These are phyloP conservation scores for Lycodopsis pacificus DNA, from an alignment of 2,797 vertebrate genomes.

Conservation along the genomic window DNA sequence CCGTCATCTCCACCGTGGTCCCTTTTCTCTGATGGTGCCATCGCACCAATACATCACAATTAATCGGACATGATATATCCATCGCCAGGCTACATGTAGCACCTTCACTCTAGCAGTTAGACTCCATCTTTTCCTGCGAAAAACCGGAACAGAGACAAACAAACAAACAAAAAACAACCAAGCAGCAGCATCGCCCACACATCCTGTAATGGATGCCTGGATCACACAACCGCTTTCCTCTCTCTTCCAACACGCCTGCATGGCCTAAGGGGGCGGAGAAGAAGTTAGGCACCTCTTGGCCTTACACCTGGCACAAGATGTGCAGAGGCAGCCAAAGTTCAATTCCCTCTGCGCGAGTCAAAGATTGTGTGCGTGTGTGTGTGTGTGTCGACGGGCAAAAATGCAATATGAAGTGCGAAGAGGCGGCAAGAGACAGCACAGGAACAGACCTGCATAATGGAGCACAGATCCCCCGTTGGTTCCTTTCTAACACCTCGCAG, in stretches of 20 bases:
- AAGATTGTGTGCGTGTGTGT: slow-evolving; percentile 55
- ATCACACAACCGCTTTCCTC: slow-evolving; percentile 60
- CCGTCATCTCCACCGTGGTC: slow-evolving; percentile 12
- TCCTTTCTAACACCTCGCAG: slow-evolving; percentile 93
- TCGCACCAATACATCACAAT: slow-evolving; percentile 38
- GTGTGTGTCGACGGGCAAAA: slow-evolving; percentile 83
- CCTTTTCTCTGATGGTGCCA: slow-evolving; percentile 14
- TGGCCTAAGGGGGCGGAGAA: slow-evolving; percentile 53
- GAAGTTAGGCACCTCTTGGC: slow-evolving; percentile 72
- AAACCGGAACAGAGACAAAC: slow-evolving; percentile 28
- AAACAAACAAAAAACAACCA: not conserved
- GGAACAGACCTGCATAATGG: slow-evolving; percentile 97
- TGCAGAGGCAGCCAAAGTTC: slow-evolving; percentile 66
- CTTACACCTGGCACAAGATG: slow-evolving; percentile 75
- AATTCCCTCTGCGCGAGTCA: slow-evolving; percentile 48
- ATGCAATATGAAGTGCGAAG: slow-evolving; percentile 99
- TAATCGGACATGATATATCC: slow-evolving; percentile 23
- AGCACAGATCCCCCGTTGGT: slow-evolving; percentile 81
- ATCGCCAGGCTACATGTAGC: slow-evolving; percentile 35
- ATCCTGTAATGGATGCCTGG: slow-evolving; percentile 60
- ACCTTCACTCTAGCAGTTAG: slow-evolving; percentile 47
- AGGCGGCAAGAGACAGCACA: slow-evolving; percentile 89
- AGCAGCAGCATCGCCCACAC: slow-evolving; percentile 67
- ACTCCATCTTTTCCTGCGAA: slow-evolving; percentile 39
- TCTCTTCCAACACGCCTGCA: slow-evolving; percentile 35